Evolutionary conservation across 2,797 vertebrate genomes (phyloP).

Genomic region (Xyrichtys novacula): DNA sequence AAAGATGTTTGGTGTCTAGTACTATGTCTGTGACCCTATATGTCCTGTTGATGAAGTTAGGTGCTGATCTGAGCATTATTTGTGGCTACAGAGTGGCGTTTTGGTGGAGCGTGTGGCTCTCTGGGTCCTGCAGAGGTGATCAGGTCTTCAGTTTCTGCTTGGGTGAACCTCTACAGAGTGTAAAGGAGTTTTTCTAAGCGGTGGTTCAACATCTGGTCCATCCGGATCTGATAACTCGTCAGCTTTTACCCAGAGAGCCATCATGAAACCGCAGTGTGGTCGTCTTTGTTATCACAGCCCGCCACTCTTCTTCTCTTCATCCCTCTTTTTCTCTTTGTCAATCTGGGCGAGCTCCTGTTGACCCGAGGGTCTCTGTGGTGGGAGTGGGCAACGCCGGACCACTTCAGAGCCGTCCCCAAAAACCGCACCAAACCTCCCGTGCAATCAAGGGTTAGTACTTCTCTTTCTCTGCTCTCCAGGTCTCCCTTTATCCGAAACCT

Average conservation of each 20-base stretch:
- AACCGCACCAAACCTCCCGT: slow-evolving; percentile 66
- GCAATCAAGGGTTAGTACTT: slow-evolving; percentile 55
- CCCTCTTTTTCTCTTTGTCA: slow-evolving; percentile 69
- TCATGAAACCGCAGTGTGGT: slow-evolving; percentile 65
- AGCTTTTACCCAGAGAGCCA: slow-evolving; percentile 60
- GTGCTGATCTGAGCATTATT: too few relatives aligned
- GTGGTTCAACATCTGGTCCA: slow-evolving; percentile 64
- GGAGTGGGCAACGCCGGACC: slow-evolving; percentile 64
- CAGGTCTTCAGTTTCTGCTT: slow-evolving; percentile 2
- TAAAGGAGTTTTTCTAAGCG: slow-evolving; percentile 12
- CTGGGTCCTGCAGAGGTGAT: too few relatives aligned
- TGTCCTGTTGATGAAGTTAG: too few relatives aligned
- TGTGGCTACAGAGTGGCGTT: too few relatives aligned
- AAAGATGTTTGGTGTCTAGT: too few relatives aligned
- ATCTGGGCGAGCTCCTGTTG: slow-evolving; percentile 73
- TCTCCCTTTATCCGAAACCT: slow-evolving; percentile 67
- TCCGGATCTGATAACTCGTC: slow-evolving; percentile 68
- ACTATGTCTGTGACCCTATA: too few relatives aligned
- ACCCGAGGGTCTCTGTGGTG: slow-evolving; percentile 65
- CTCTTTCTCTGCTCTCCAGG: slow-evolving; percentile 55
- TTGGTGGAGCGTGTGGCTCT: too few relatives aligned
- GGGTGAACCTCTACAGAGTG: slow-evolving; percentile 18
- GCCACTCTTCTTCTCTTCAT: slow-evolving; percentile 66
- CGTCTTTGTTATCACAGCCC: slow-evolving; percentile 71
- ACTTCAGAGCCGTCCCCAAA: slow-evolving; percentile 74